Evolutionary conservation across 1,140 invertebrate species (phyloP).

Genomic region (Macrobrachium nipponense): DNA sequence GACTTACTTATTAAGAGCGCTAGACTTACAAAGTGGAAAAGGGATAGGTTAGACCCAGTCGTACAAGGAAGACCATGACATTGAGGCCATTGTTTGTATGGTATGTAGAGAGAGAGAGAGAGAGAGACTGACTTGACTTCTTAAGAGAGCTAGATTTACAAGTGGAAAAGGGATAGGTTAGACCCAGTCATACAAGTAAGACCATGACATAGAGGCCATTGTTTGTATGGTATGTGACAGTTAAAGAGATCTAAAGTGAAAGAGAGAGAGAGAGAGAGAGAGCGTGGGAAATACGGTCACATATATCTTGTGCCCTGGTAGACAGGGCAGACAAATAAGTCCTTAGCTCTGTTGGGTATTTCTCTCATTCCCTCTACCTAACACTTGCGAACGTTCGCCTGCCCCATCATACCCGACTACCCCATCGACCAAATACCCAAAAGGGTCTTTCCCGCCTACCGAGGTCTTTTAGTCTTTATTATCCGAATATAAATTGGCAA

Average conservation of each 20-base stretch:
- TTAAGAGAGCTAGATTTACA: neutral
- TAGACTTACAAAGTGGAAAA: too few species aligned
- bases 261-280: constrained; percentile 27
- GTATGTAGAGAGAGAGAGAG: constrained; percentile 14
- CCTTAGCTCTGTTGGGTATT: neutral
- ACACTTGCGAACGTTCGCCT: neutral
- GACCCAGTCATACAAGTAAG: neutral
- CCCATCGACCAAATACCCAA: neutral
- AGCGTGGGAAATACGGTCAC: neutral
- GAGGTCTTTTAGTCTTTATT: constrained; percentile 15
- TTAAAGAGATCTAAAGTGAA: neutral
- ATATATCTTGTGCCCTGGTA: neutral
- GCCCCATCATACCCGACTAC: neutral
- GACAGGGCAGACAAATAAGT: neutral
- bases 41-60: neutral
- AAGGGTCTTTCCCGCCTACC: neutral
- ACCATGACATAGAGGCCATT: neutral
- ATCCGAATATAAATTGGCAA: neutral
- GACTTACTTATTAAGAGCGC: neutral
- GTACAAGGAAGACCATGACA: neutral
- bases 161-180: neutral
- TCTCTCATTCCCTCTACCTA: constrained; percentile 14
- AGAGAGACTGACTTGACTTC: neutral
- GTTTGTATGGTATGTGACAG: neutral
- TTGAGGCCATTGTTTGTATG: too few species aligned